These are phyloP conservation scores for Glyptemys insculpta DNA, from an alignment of 2,797 vertebrate species.

Conservation along the genomic window DNA sequence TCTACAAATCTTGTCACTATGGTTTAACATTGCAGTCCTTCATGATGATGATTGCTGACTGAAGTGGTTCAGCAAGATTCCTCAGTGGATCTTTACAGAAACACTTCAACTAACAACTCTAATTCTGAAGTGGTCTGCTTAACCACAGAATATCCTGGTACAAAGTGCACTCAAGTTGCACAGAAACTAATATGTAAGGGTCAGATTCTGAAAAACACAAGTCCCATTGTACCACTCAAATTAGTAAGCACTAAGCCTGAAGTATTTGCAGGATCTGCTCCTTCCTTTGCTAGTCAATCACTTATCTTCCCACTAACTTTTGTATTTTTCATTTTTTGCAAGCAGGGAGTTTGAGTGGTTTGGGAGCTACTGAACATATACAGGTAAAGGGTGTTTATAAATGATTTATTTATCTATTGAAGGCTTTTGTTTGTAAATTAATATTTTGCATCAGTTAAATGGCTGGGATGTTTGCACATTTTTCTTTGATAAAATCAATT, in stretches of 20 bases:
- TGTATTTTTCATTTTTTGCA: background rate
- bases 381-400: background rate
- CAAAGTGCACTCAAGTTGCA: background rate
- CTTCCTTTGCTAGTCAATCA: background rate
- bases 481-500: background rate
- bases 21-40: background rate
- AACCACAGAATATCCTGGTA: background rate
- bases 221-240: background rate
- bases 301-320: background rate
- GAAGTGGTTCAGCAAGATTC: accelerated
- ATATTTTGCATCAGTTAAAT: no score
- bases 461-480: background rate
- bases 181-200: background rate
- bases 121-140: background rate
- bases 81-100: background rate
- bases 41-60: background rate
- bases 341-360: background rate
- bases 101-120: background rate
- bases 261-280: background rate
- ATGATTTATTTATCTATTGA: background rate
- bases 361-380: background rate
- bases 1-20: background rate
- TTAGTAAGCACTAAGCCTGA: background rate
- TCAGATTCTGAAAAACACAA: background rate
- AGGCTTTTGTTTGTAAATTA: background rate